Evolutionary conservation across 2,113 vertebrate genomes (phyloP).

Genomic region (Serinus canaria): DNA sequence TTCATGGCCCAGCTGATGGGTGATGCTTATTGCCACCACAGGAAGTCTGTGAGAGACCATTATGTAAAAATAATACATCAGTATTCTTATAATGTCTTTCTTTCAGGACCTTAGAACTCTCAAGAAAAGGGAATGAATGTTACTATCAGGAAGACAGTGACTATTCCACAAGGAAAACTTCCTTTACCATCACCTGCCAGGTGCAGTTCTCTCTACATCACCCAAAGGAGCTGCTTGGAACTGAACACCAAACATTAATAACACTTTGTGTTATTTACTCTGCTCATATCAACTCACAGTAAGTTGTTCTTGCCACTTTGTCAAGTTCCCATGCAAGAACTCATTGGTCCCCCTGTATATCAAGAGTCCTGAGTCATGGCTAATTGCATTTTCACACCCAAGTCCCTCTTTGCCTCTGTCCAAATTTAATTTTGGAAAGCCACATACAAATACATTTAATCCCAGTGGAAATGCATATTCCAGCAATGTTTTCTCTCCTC

Average conservation of each 20-base stretch:
- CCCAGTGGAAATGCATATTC: neutral
- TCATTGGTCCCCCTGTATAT: neutral
- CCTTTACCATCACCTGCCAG: neutral
- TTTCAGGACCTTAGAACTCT: neutral
- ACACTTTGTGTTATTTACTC: neutral
- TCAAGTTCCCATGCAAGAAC: neutral
- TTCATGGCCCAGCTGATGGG: neutral
- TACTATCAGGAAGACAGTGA: neutral
- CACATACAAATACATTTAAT: neutral
- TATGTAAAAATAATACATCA: neutral
- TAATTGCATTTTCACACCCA: neutral
- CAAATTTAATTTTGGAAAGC: conserved; percentile 14
- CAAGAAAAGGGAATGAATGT: neutral
- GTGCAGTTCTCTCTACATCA: neutral
- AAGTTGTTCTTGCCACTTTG: neutral
- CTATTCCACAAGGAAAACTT: neutral
- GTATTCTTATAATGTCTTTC: neutral
- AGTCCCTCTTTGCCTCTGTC: neutral
- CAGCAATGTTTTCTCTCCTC: neutral
- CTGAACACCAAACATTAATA: neutral
- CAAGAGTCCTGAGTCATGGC: neutral
- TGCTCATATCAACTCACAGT: neutral
- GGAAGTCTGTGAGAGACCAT: neutral
- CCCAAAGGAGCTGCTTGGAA: neutral
- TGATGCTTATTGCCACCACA: neutral